phyloP scores from a whole-genome alignment of 2,888 invertebrate genomes.

The Polymixis lichenea region DNA sequence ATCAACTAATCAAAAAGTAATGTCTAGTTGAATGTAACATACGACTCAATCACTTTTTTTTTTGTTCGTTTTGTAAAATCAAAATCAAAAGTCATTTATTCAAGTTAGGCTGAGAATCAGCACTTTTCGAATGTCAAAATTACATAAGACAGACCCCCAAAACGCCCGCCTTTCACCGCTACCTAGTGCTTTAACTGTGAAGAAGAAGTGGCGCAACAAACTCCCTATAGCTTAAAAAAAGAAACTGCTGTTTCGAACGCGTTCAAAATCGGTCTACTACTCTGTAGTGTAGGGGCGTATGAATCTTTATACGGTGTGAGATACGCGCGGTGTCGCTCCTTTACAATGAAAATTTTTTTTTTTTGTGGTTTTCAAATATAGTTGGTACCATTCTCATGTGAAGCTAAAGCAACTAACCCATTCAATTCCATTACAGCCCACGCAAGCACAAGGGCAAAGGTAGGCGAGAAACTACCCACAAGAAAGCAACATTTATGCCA shows the following conservation, averaged over 20 bases:
- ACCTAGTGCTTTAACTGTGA: no score
- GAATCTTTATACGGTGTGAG: not conserved
- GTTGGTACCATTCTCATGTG: not conserved
- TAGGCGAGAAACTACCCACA: conserved; percentile 90
- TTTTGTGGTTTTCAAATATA: not conserved
- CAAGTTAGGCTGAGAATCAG: no score
- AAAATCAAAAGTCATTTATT: no score
- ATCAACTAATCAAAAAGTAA: not conserved
- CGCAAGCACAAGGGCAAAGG: conserved; percentile 80
- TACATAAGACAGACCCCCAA: no score
- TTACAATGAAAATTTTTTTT: no score
- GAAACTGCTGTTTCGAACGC: not conserved
- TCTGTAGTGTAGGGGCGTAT: not conserved
- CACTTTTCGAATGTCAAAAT: no score
- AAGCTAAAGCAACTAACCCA: not conserved
- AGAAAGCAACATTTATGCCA: conserved; percentile 95
- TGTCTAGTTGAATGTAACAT: not conserved
- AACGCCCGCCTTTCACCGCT: no score
- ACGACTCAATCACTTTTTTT: not conserved
- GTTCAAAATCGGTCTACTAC: not conserved
- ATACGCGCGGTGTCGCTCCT: not conserved
- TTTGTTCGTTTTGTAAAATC: no score
- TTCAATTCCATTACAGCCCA: conserved; percentile 51
- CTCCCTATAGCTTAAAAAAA: no score
- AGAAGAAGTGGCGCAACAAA: no score